phyloP scores from a whole-genome alignment of 2,797 vertebrate species.

The Typhlichthys eigenmanni region DNA sequence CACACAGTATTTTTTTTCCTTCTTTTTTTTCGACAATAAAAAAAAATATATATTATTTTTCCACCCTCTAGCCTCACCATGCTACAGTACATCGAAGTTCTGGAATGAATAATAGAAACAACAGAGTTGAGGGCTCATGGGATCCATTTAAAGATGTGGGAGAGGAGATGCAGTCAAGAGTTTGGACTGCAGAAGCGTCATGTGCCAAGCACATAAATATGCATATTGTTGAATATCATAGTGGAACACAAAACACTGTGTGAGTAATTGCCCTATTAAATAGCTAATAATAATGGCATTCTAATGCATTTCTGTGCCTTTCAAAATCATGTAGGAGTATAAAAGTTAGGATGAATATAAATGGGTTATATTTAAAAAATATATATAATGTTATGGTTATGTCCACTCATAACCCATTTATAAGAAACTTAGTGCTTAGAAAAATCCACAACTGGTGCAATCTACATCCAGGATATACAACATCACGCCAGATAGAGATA shows the following conservation, averaged over 20 bases:
- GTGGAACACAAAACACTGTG: constrained; percentile 18
- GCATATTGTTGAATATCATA: constrained; percentile 52
- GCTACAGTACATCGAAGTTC: constrained; percentile 70
- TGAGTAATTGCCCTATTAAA: constrained; percentile 18
- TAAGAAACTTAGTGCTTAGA: too few species aligned
- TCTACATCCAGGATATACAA: background rate
- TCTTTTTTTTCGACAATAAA: constrained; percentile 45
- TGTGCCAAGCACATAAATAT: constrained; percentile 58
- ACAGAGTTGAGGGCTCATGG: constrained; percentile 73
- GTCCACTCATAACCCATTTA: too few species aligned
- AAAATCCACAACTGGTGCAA: too few species aligned
- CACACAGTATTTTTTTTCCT: constrained; percentile 43
- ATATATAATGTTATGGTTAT: background rate
- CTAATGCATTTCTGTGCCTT: constrained; percentile 39
- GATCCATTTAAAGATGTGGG: constrained; percentile 76
- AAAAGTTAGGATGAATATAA: constrained; percentile 28
- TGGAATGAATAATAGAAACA: constrained; percentile 83
- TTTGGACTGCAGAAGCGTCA: constrained; percentile 60
- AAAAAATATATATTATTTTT: constrained; percentile 73
- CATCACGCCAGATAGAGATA: constrained; percentile 16
- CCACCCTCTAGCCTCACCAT: constrained; percentile 74
- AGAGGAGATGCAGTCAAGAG: constrained; percentile 67
- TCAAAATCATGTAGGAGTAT: constrained; percentile 5
- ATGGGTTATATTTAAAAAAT: constrained; percentile 4
- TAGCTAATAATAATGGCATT: constrained; percentile 21